A percentile compares a stretch with the other conserved stretches of the same genome.
Conservation (phyloP, 2,113 vertebrate species). For the Pycnonotus jocosus region DNA sequence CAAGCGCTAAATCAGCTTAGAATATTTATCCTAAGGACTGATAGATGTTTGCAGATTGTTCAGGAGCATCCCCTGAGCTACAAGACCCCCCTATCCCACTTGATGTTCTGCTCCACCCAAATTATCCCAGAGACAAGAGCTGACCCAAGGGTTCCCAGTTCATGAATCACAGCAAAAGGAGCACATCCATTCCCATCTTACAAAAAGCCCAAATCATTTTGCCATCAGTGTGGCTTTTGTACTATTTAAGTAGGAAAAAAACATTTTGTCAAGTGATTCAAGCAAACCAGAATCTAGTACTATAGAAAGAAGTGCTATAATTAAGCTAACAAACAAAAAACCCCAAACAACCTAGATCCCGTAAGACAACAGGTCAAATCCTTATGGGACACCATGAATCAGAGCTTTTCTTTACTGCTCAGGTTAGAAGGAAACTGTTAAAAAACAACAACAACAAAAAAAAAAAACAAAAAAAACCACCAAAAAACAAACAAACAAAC, state of each 20-base stretch:
- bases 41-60: neutral
- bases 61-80: neutral
- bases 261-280: neutral
- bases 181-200: neutral
- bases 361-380: neutral
- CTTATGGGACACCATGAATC: neutral
- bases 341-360: rapidly evolving
- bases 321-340: neutral
- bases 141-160: neutral
- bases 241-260: neutral
- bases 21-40: neutral
- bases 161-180: neutral
- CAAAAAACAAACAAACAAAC: too few relatives aligned
- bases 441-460: neutral
- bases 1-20: neutral
- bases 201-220: neutral
- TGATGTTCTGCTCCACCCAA: neutral
- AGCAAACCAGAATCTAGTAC: neutral
- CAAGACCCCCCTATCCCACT: neutral
- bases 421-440: neutral
- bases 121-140: neutral
- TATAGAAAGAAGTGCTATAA: neutral
- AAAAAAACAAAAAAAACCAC: neutral
- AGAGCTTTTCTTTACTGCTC: neutral
- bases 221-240: neutral